Evolutionary conservation across 2,113 vertebrate genomes (phyloP).

Genomic region (Gorsachius goisagi): DNA sequence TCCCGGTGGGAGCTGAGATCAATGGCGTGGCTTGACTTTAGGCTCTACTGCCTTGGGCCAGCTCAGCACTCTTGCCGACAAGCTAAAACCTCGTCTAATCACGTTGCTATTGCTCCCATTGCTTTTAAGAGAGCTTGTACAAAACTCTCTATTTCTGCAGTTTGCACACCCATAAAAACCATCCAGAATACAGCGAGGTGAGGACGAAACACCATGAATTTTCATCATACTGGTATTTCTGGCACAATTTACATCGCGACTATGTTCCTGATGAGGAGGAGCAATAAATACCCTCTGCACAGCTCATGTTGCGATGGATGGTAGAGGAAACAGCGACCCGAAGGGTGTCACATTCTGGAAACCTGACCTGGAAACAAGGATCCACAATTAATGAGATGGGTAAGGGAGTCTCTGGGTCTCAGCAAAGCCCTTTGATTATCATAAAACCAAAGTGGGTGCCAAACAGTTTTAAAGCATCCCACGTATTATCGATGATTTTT

Average conservation of each 20-base stretch:
- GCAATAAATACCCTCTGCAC: conserved; percentile 30
- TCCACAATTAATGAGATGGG: conserved; percentile 4
- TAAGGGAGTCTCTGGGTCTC: neutral
- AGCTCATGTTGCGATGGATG: neutral
- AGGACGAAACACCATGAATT: neutral
- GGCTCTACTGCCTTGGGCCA: neutral
- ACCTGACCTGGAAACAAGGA: neutral
- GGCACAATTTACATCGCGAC: neutral
- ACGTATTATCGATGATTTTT: neutral
- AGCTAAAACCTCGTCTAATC: neutral
- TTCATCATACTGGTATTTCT: conserved; percentile 18
- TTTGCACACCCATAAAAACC: neutral
- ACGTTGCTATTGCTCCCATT: neutral
- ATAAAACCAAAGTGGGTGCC: neutral
- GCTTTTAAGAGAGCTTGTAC: neutral
- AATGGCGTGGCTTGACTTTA: neutral
- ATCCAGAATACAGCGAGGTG: neutral
- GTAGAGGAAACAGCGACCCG: neutral
- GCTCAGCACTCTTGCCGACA: neutral
- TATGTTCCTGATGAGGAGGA: neutral
- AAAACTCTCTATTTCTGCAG: neutral
- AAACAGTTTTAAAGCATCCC: neutral
- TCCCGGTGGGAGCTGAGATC: neutral
- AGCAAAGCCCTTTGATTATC: conserved; percentile 14
- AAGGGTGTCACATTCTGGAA: conserved; percentile 54